These are phyloP conservation scores for Acanthornis magna DNA, from an alignment of 2,797 vertebrate genomes.

Conservation along the genomic window DNA sequence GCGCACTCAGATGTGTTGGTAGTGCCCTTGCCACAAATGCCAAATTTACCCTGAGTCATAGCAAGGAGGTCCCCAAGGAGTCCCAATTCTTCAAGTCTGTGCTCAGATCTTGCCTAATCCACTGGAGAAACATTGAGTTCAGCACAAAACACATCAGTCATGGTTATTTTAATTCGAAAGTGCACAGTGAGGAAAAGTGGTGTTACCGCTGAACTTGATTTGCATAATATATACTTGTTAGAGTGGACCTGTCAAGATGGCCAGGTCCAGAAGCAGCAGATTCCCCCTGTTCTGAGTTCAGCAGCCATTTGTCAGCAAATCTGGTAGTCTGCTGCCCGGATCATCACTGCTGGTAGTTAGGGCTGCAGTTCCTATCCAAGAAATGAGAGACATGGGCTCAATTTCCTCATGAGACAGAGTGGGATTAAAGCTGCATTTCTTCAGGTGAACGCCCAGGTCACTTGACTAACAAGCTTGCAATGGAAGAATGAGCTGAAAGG, in stretches of 20 bases:
- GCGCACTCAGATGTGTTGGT: neutral
- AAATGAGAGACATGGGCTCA: neutral
- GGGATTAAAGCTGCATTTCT: neutral
- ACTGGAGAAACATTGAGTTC: neutral
- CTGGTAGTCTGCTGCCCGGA: neutral
- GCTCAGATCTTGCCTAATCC: neutral
- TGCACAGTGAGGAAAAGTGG: neutral
- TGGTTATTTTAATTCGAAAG: neutral
- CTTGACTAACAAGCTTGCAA: neutral
- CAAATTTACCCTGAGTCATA: neutral
- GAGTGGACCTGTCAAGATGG: neutral
- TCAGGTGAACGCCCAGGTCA: neutral
- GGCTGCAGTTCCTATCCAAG: neutral
- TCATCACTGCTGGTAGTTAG: neutral
- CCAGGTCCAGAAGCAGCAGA: neutral
- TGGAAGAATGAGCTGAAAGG: neutral
- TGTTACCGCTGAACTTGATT: neutral
- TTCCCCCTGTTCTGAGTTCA: neutral
- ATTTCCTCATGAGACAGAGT: neutral
- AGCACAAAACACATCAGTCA: neutral
- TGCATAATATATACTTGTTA: neutral
- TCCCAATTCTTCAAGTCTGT: neutral
- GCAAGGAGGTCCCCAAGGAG: accelerated
- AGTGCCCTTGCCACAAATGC: accelerated
- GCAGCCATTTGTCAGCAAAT: neutral